phyloP scores from a whole-genome alignment of 2,113 vertebrate species.

The Onychorhynchus coronatus region DNA sequence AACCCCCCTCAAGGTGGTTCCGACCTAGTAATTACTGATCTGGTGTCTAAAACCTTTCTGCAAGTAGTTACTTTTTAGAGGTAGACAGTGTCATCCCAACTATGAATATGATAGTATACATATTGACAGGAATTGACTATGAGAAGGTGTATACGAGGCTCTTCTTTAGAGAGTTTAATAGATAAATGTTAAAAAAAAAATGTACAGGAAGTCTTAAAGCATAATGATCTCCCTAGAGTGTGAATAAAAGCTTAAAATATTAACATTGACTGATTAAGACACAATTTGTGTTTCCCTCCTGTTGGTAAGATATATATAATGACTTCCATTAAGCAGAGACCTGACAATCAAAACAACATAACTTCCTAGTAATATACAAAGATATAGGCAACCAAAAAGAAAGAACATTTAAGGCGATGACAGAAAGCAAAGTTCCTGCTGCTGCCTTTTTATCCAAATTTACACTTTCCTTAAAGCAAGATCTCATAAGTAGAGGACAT shows the following conservation, averaged over 20 bases:
- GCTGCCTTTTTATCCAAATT: neutral
- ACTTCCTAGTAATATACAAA: neutral
- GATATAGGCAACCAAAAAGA: neutral
- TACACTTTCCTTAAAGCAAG: neutral
- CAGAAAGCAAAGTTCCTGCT: neutral
- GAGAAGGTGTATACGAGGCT: neutral
- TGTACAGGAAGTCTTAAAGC: neutral
- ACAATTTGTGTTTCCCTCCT: neutral
- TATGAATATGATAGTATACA: neutral
- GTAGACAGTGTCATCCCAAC: neutral
- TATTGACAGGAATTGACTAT: neutral
- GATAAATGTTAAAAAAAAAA: neutral
- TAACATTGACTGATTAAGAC: neutral
- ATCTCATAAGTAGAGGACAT: neutral
- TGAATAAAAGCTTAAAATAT: neutral
- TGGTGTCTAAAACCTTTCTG: neutral
- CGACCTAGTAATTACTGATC: no score
- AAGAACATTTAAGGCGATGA: neutral
- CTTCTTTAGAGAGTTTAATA: neutral
- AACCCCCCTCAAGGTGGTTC: no score
- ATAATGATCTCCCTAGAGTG: neutral
- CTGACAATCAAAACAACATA: neutral
- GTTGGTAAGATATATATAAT: neutral
- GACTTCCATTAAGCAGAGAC: neutral
- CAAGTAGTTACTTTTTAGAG: neutral